Evolutionary conservation across 64 coral and sea anemone genomes (phyloP).

Genomic region (Trachythela sp.): DNA sequence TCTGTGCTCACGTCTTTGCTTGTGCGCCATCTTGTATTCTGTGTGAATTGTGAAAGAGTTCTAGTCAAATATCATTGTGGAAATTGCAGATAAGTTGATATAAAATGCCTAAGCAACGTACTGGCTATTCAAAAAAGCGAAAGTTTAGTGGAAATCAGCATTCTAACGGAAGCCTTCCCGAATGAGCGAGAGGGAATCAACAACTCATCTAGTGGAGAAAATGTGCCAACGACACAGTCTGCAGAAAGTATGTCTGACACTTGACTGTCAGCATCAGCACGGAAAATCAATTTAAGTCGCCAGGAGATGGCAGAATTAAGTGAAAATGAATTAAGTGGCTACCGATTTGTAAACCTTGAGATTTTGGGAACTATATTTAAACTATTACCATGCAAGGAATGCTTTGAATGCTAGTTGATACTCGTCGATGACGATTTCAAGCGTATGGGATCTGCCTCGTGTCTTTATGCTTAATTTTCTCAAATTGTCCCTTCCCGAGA

Average conservation of each 20-base stretch:
- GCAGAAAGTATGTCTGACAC: not conserved
- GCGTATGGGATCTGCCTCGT: too few species aligned
- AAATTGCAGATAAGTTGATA: not conserved
- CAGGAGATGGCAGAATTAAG: too few species aligned
- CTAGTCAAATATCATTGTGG: too few species aligned
- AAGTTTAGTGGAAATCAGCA: not conserved
- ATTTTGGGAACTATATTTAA: not conserved
- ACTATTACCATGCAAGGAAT: not conserved
- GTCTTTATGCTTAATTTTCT: too few species aligned
- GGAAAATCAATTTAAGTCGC: not conserved
- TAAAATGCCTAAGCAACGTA: not conserved
- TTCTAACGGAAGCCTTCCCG: not conserved
- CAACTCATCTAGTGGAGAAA: not conserved
- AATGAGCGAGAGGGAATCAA: not conserved
- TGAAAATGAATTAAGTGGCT: not conserved
- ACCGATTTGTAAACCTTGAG: not conserved
- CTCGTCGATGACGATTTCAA: not conserved
- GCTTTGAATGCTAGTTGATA: not conserved
- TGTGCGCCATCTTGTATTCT: too few species aligned
- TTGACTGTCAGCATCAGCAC: not conserved
- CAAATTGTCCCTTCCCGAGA: too few species aligned
- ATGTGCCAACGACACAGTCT: too few species aligned
- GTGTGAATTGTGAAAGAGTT: too few species aligned
- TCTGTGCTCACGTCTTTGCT: not conserved
- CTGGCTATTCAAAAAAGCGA: not conserved